Evolutionary conservation across 1,140 invertebrate species (phyloP), one percentile per base, ranked within the genome.

Genomic region (Lucilia cuprina): DNA sequence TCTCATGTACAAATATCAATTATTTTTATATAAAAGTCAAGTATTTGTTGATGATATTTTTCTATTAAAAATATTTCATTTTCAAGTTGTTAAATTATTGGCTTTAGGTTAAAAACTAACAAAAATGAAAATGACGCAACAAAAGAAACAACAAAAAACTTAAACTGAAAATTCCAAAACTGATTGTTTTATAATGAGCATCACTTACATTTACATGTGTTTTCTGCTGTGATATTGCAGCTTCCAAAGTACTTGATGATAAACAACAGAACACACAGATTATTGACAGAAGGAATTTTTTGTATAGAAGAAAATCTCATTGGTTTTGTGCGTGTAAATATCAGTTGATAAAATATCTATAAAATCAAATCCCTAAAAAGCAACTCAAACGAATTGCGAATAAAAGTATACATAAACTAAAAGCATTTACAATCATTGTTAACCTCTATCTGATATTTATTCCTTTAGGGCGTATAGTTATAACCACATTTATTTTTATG

Each of bases 161-260:
- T 55, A 14, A 41, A 41, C 41, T 41, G 25, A 41, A 41, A 60
- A 60, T 60, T 60, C 55, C 65, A 70, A 70, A 49, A 78, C n/a
- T 80, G 77, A 80, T 80, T 49, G 77, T 49, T 80, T 80, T 80
- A 80, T 80, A 80, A 80, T 80, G 77, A 80, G 41, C 77, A 70
- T 21, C 19, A 80, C 41, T 80, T 49, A 70, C 41, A 50, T 49
- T 78, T 25, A 50, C 41, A 80, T 80, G 74, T 34, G 34, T 77
- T 77, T 77, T 35, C 13, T 14, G n/a, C 65, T 21, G n/a, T 21
- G 65, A 30, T 30, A 4, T n/a, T 60, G 55, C 9, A 70, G n/a
- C 65, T 30, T 30, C 25, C 25, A 30, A 30, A 30, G 25, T 30
- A 70, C 65, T 70, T 70, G 65, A 70, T 41, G 55, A 70, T 70